These are phyloP conservation scores for Apolygus lucorum DNA, from an alignment of 1,140 invertebrate species.

Conservation along the genomic window DNA sequence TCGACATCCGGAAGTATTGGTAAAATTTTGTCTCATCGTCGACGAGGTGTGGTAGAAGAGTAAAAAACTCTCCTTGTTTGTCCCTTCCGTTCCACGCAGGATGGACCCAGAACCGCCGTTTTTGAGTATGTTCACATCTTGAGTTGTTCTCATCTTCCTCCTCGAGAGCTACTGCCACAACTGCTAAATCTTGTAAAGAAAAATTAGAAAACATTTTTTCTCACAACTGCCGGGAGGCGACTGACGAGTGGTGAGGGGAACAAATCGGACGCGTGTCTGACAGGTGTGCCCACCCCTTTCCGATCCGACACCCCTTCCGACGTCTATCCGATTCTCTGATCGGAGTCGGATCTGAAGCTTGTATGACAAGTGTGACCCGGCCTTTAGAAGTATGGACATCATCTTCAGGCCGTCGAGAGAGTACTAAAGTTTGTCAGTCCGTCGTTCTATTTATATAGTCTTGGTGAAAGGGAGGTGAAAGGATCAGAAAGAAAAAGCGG, in stretches of 20 bases:
- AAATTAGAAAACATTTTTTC: neutral
- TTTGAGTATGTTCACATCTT: neutral
- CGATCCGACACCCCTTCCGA: neutral
- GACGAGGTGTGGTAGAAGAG: slow-evolving; percentile 17
- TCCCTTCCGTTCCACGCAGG: neutral
- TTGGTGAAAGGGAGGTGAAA: too few species aligned
- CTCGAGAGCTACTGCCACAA: neutral
- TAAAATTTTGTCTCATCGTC: slow-evolving; percentile 25
- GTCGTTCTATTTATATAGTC: too few species aligned
- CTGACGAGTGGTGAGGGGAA: neutral
- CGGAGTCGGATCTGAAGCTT: too few species aligned
- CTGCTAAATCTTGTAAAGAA: neutral
- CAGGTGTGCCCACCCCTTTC: neutral
- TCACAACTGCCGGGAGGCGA: neutral
- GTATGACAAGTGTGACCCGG: too few species aligned
- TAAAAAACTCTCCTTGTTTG: slow-evolving; percentile 23
- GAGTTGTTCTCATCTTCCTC: neutral
- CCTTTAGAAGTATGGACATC: too few species aligned
- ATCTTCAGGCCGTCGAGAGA: too few species aligned
- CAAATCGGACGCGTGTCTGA: neutral
- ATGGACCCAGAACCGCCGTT: neutral
- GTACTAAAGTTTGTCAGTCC: too few species aligned
- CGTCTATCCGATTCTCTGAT: too few species aligned
- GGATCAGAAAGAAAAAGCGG: too few species aligned
- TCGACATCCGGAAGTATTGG: slow-evolving; percentile 27